Evolutionary conservation across 2,888 invertebrate genomes (phyloP).

Genomic region (Bimastos eiseni): DNA sequence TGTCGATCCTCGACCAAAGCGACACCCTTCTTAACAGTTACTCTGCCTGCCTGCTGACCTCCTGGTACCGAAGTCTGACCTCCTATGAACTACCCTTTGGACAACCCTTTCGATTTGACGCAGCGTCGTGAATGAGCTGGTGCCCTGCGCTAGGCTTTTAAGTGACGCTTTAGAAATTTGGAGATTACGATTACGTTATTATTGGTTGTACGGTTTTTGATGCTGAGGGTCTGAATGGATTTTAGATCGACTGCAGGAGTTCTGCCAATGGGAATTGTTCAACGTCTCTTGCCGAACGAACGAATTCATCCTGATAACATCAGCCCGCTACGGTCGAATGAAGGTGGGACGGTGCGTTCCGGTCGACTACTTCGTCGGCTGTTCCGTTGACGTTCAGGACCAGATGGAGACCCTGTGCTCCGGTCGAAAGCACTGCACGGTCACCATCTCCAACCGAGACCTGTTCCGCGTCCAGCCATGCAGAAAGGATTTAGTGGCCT

Average conservation of each 20-base stretch:
- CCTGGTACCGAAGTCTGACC: too few species aligned
- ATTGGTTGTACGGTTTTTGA: too few species aligned
- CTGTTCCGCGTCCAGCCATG: constrained; percentile 31
- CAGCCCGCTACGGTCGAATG: constrained; percentile 34
- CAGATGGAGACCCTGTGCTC: constrained; percentile 32
- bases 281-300: constrained; percentile 29
- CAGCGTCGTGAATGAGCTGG: too few species aligned
- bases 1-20: too few species aligned
- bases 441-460: constrained; percentile 24
- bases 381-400: constrained; percentile 29
- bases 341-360: constrained; percentile 31
- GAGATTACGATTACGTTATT: too few species aligned
- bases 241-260: constrained; percentile 24
- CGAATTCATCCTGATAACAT: constrained; percentile 34
- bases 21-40: too few species aligned
- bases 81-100: too few species aligned
- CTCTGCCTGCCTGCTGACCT: too few species aligned
- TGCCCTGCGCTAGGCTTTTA: too few species aligned
- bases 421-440: constrained; percentile 29
- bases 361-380: constrained; percentile 33
- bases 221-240: background rate
- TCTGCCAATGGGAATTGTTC: constrained; percentile 31
- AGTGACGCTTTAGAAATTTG: too few species aligned
- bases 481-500: constrained; percentile 31
- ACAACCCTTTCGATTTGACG: too few species aligned